These are phyloP conservation scores for Spea bombifrons DNA, from an alignment of 2,113 vertebrate genomes.

Conservation along the genomic window DNA sequence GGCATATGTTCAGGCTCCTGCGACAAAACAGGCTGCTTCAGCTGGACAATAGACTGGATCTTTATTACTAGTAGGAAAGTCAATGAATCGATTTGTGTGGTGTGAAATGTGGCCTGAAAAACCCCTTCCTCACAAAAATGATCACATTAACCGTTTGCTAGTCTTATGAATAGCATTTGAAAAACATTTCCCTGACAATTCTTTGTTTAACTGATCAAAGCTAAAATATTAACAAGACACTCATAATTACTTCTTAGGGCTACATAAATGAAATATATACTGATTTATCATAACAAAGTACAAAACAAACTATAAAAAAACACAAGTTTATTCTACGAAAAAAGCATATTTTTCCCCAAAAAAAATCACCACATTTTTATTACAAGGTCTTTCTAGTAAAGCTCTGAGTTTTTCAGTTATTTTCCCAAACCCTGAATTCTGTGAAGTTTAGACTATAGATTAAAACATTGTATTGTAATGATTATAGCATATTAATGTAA, in stretches of 20 bases:
- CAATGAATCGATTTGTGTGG: conserved; percentile 57
- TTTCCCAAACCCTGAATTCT: too few relatives aligned
- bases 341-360: too few relatives aligned
- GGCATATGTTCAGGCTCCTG: conserved; percentile 86
- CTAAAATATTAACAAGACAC: background rate
- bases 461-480: too few relatives aligned
- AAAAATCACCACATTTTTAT: too few relatives aligned
- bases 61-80: conserved; percentile 54
- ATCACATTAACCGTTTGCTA: conserved; percentile 63
- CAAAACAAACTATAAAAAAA: too few relatives aligned
- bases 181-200: background rate
- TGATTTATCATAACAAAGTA: too few relatives aligned
- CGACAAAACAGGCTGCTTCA: conserved; percentile 76
- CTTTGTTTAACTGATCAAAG: background rate
- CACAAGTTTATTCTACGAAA: too few relatives aligned
- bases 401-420: too few relatives aligned
- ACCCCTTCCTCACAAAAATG: conserved; percentile 33
- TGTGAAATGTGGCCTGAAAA: conserved; percentile 60
- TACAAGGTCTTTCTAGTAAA: too few relatives aligned
- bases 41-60: conserved; percentile 72
- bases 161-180: conserved; percentile 54
- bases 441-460: too few relatives aligned
- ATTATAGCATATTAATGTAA: too few relatives aligned
- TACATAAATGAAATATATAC: too few relatives aligned
- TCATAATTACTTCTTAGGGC: background rate